Percentiles rank a stretch among this genome's conserved stretches.
phyloP scores from a whole-genome alignment of 2,888 invertebrate genomes.

The Campaea margaritaria region DNA sequence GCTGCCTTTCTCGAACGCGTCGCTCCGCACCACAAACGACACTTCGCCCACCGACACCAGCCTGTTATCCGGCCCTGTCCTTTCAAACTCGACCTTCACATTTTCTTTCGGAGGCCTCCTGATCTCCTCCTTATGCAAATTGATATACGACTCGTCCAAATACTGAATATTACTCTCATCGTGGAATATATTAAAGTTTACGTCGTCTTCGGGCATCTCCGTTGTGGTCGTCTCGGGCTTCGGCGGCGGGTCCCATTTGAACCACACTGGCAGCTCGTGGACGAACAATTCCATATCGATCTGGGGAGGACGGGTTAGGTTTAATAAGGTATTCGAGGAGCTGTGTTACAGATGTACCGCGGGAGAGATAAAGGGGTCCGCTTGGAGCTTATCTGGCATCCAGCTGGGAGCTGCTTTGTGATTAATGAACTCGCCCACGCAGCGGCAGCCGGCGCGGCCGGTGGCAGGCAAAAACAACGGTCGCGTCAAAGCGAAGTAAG shows the following conservation, averaged over 20 bases:
- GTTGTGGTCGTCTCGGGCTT: slow-evolving; percentile 77
- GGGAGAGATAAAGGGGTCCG: slow-evolving; percentile 62
- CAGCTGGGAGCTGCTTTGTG: slow-evolving; percentile 71
- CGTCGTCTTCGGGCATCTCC: slow-evolving; percentile 71
- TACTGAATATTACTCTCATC: slow-evolving; percentile 79
- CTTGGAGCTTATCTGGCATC: slow-evolving; percentile 56
- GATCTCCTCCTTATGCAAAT: slow-evolving; percentile 79
- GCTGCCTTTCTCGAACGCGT: slow-evolving; percentile 87
- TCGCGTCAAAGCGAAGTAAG: slow-evolving; percentile 63
- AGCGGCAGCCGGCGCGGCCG: slow-evolving; percentile 42
- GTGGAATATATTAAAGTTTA: slow-evolving; percentile 75
- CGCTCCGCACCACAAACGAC: slow-evolving; percentile 86
- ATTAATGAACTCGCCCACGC: slow-evolving; percentile 77
- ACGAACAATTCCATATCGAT: slow-evolving; percentile 75
- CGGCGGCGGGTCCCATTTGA: slow-evolving; percentile 79
- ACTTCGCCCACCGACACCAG: slow-evolving; percentile 78
- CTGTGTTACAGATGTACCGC: slow-evolving; percentile 38
- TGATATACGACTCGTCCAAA: slow-evolving; percentile 78
- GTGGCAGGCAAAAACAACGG: slow-evolving; percentile 68
- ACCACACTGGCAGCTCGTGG: slow-evolving; percentile 76
- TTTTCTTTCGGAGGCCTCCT: slow-evolving; percentile 73
- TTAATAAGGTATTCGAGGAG: slow-evolving; percentile 35
- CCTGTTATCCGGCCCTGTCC: slow-evolving; percentile 75
- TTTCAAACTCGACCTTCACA: slow-evolving; percentile 67
- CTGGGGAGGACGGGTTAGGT: slow-evolving; percentile 55